These are phyloP conservation scores for Muraenolepis orangiensis DNA, from an alignment of 2,797 vertebrate species.

Conservation along the genomic window DNA sequence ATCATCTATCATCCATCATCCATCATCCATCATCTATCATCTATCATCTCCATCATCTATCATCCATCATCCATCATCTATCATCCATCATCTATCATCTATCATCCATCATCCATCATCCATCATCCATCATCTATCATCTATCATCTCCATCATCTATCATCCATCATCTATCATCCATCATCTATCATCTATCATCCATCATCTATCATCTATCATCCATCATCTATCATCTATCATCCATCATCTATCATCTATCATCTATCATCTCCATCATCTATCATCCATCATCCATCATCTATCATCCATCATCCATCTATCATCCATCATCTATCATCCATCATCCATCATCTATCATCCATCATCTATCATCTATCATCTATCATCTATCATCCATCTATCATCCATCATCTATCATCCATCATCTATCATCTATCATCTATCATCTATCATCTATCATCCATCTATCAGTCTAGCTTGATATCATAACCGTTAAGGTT, in stretches of 20 bases:
- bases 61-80: conserved; percentile 20
- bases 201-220: no score
- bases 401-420: no score
- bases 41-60: conserved; percentile 13
- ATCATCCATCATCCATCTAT: conserved; percentile 15
- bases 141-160: conserved; percentile 13
- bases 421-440: conserved; percentile 21
- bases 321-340: conserved; percentile 25
- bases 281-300: conserved; percentile 21
- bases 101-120: conserved; percentile 21
- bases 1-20: conserved; percentile 20
- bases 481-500: conserved; percentile 32
- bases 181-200: conserved; percentile 21
- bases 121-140: no score
- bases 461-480: conserved; percentile 19
- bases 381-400: conserved; percentile 23
- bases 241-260: no score
- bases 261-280: conserved; percentile 17
- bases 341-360: conserved; percentile 18
- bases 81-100: conserved; percentile 17
- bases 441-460: conserved; percentile 26
- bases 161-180: conserved; percentile 20
- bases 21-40: no score
- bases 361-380: conserved; percentile 18
- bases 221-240: conserved; percentile 25